phyloP scores from a whole-genome alignment of 2,797 vertebrate genomes.

The Hipposideros larvatus region DNA sequence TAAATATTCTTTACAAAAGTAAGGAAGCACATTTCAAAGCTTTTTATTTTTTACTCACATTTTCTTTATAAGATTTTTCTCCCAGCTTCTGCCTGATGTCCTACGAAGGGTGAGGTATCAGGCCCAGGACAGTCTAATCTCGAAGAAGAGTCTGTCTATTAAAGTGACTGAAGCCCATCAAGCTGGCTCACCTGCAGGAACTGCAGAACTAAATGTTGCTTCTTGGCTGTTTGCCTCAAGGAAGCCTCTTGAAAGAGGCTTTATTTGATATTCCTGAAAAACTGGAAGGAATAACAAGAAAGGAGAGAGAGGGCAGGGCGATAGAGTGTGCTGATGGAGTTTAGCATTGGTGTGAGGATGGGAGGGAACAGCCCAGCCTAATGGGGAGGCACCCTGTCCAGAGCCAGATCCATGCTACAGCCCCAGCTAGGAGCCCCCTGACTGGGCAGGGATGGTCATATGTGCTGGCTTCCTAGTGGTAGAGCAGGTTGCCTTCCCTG shows the following conservation, averaged over 20 bases:
- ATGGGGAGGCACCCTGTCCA: neutral
- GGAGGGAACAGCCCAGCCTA: neutral
- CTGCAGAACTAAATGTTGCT: conserved; percentile 15
- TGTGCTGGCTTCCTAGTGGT: neutral
- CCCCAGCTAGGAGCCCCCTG: neutral
- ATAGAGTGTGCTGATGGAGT: neutral
- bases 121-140: neutral
- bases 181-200: neutral
- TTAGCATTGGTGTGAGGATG: neutral
- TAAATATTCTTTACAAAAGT: conserved; percentile 33
- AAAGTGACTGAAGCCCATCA: neutral
- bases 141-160: neutral
- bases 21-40: neutral
- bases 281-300: neutral
- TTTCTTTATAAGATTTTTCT: conserved; percentile 70
- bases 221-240: conserved; percentile 4
- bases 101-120: conserved; percentile 63
- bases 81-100: conserved; percentile 74
- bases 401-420: rapidly evolving
- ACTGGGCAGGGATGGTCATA: too few relatives aligned
- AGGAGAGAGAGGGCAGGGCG: rapidly evolving
- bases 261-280: conserved; percentile 18
- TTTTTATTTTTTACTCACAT: conserved; percentile 28
- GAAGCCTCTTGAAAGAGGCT: neutral
- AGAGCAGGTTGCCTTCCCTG: neutral